A percentile compares a stretch with the other conserved stretches of the same genome.
These are phyloP conservation scores for Chlorops oryzae DNA, from an alignment of 1,140 invertebrate species.

Conservation along the genomic window DNA sequence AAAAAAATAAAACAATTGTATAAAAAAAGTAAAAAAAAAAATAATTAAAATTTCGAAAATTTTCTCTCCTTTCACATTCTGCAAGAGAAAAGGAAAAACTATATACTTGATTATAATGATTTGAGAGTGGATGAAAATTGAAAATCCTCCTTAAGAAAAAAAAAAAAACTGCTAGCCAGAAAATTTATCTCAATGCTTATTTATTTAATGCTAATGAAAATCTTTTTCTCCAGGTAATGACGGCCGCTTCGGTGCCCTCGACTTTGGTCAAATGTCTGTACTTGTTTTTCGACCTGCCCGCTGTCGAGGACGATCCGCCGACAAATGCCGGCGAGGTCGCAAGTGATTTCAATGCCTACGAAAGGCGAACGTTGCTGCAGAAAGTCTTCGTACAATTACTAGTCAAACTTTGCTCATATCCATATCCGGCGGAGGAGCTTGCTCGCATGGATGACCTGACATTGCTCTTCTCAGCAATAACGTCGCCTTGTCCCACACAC, in stretches of 20 bases:
- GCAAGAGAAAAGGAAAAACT: no score
- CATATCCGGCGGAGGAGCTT: constrained; percentile 90
- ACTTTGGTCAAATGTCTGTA: constrained; percentile 98
- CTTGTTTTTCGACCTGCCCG: constrained; percentile 95
- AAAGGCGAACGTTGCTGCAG: constrained; percentile 85
- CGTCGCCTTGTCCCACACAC: constrained; percentile 84
- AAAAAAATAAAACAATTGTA: no score
- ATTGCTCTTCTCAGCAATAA: constrained; percentile 93
- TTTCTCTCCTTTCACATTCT: neutral
- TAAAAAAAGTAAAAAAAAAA: no score
- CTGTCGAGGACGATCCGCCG: constrained; percentile 68
- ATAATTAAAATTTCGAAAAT: neutral
- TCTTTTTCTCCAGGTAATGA: constrained; percentile 70
- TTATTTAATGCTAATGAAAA: neutral
- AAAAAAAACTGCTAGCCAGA: no score
- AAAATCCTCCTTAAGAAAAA: neutral
- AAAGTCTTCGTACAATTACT: constrained; percentile 97
- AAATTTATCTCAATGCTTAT: constrained; percentile 10
- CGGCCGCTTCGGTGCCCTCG: constrained; percentile 88
- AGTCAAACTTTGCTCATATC: constrained; percentile 85
- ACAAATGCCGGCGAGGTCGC: constrained; percentile 35
- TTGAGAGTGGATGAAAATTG: no score
- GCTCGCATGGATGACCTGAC: constrained; percentile 94
- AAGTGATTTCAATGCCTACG: constrained; percentile 84
- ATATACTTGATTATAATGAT: no score